phyloP scores from a whole-genome alignment of 2,113 vertebrate species.

The Gnathonemus longibarbis region DNA sequence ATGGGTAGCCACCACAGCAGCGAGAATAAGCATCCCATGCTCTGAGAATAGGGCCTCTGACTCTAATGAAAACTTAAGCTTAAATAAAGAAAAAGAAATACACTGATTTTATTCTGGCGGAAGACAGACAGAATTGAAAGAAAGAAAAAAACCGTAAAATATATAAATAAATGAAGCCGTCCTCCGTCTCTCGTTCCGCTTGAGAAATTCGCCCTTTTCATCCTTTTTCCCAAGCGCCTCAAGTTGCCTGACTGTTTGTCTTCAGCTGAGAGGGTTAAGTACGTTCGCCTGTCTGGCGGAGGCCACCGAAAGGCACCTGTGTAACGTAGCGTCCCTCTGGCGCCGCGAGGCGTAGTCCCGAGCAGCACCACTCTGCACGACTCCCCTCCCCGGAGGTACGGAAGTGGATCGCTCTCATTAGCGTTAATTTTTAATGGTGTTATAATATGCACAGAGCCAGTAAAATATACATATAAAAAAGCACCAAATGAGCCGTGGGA shows the following conservation, averaged over 20 bases:
- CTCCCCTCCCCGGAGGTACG: not conserved
- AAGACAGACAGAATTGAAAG: not conserved
- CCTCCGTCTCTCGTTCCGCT: not conserved
- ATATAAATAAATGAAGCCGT: not conserved
- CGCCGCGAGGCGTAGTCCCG: not conserved
- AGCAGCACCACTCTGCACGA: not conserved
- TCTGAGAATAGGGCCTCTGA: not conserved
- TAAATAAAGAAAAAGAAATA: not conserved
- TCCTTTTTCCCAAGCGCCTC: not conserved
- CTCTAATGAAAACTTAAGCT: not conserved
- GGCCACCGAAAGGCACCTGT: not conserved
- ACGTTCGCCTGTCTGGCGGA: not conserved
- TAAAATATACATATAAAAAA: not conserved
- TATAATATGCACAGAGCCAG: not conserved
- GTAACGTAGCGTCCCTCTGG: not conserved
- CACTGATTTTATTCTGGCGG: not conserved
- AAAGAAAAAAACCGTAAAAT: not conserved
- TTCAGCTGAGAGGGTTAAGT: not conserved
- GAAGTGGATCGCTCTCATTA: not conserved
- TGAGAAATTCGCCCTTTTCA: not conserved
- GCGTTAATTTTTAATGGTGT: not conserved
- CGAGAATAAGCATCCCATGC: not conserved
- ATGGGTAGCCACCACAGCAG: not conserved
- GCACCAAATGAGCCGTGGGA: not conserved
- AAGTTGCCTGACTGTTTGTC: not conserved